Base-by-base conservation (phyloP, 1,140 invertebrate genomes). In the Dendrolimus punctatus region DNA sequence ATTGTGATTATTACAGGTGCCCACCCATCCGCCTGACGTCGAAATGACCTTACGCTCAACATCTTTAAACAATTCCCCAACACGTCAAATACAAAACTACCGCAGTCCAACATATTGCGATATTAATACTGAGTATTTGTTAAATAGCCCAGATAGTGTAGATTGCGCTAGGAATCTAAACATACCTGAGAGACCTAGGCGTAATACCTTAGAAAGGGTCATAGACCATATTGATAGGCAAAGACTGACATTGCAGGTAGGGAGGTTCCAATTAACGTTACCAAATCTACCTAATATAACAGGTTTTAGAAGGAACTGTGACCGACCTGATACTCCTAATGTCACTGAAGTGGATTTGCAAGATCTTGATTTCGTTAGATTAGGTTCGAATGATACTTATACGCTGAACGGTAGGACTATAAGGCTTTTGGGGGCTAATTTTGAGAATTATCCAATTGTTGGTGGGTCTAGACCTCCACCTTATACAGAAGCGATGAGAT, bases 401-500 rank as follows among this genome's bases (percentile, higher is more conserved):
- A 86, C 83, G 0, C 60, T 85, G 1, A 87, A 87, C 48, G 85
- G 85, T 2, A 56, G 83, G 7, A 87, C 83, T 1, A 85, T 87
- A 8, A 41, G 76, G 0, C 53, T 87, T 5, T 67, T 87, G 45
- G 83, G 83, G 7, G 83, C 75, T 0, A 65, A 78, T 45, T 83
- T 85, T 46, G 76, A 85, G 39, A 75, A 81, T 48, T 78, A 79
- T 10, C 77, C 81, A 0, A 67, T 68, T 2, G n/a, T 78, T 40
- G 46, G 57, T n/a, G 57, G 43, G 6, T 41, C 39, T 2, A 53
- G 74, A 5, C 90, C 90, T 2, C 90, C 90, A 0, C 89, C 90
- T 0, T 91, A 91, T 62, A 87, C 79, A 23, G 89, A 90, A 60
- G 83, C 89, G 0, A 79, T 89, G 61, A 64, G 83, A 6, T 73